phyloP scores from a whole-genome alignment of 1,140 invertebrate genomes.

The Microplitis mediator region DNA sequence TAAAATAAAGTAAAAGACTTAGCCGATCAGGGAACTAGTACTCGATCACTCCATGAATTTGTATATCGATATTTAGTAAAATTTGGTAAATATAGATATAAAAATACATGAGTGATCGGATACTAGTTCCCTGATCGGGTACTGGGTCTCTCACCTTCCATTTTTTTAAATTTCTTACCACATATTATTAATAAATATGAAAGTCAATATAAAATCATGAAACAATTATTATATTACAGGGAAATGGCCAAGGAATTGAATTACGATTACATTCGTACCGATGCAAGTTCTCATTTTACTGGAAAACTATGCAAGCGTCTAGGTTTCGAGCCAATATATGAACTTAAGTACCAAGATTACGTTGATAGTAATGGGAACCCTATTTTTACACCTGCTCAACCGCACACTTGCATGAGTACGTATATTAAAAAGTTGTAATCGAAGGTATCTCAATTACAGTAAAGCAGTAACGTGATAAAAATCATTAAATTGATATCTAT shows the following conservation, averaged over 20 bases:
- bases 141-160: too few relatives aligned
- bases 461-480: background rate
- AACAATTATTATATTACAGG: slow-evolving; percentile 59
- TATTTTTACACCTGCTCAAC: slow-evolving; percentile 65
- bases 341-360: slow-evolving; percentile 69
- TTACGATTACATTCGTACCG: slow-evolving; percentile 63
- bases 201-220: background rate
- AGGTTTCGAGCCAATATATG: slow-evolving; percentile 71
- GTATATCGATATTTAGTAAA: too few relatives aligned
- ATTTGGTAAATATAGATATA: too few relatives aligned
- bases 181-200: background rate
- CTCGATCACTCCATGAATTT: too few relatives aligned
- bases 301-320: slow-evolving; percentile 71
- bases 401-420: slow-evolving; percentile 63
- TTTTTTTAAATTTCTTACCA: too few relatives aligned
- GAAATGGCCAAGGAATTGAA: slow-evolving; percentile 62
- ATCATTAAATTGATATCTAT: background rate
- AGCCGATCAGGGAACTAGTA: too few relatives aligned
- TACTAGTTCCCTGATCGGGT: too few relatives aligned
- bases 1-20: too few relatives aligned
- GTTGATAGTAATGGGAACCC: slow-evolving; percentile 63
- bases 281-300: slow-evolving; percentile 75
- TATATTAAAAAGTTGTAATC: slow-evolving; percentile 58
- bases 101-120: too few relatives aligned
- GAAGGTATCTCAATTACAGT: too few relatives aligned